phyloP scores from a whole-genome alignment of 2,888 invertebrate genomes.

The Sphaerophoria rueppellii region DNA sequence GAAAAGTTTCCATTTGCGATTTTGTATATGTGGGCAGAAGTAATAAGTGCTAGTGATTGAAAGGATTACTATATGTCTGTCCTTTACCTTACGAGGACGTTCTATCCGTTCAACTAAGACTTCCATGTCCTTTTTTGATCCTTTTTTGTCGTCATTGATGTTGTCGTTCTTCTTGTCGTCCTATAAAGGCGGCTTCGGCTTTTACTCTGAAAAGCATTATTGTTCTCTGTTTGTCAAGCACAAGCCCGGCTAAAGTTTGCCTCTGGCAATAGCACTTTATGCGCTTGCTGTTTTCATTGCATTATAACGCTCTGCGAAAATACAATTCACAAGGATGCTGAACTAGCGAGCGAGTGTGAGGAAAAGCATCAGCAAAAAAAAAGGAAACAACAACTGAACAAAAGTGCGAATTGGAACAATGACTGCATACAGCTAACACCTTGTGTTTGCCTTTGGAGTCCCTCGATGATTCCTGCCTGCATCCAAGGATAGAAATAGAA shows the following conservation, averaged over 20 bases:
- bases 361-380: neutral
- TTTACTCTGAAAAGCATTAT: constrained; percentile 22
- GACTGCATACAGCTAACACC: constrained; percentile 36
- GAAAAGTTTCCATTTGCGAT: constrained; percentile 25
- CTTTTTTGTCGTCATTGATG: neutral
- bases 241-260: constrained; percentile 35
- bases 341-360: neutral
- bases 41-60: constrained; percentile 54
- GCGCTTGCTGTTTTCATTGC: constrained; percentile 54
- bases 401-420: constrained; percentile 63
- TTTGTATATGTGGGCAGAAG: constrained; percentile 29
- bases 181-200: neutral
- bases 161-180: neutral
- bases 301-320: constrained; percentile 51
- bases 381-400: neutral
- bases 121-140: constrained; percentile 31
- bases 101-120: constrained; percentile 29
- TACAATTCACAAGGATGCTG: constrained; percentile 21
- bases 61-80: constrained; percentile 41
- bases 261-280: constrained; percentile 39
- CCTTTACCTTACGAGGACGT: constrained; percentile 43
- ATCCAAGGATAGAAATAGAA: neutral
- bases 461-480: neutral
- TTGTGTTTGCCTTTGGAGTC: constrained; percentile 45
- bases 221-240: constrained; percentile 65